phyloP scores from a whole-genome alignment of 2,888 invertebrate species.

The Dynastes tityus region DNA sequence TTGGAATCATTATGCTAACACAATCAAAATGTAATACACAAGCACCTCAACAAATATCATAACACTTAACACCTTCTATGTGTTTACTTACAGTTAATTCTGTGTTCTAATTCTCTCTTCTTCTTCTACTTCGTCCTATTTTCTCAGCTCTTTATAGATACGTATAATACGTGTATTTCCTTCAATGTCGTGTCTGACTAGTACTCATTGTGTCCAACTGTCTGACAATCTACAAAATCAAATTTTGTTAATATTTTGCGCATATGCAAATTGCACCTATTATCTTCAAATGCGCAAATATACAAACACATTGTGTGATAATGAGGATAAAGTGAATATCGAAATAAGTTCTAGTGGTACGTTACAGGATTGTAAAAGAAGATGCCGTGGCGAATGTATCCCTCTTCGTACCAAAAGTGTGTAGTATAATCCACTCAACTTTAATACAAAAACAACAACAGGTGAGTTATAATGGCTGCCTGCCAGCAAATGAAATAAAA shows the following conservation, averaged over 20 bases:
- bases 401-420: constrained; percentile 76
- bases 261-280: constrained; percentile 19
- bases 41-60: constrained; percentile 21
- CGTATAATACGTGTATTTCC: constrained; percentile 21
- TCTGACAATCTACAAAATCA: constrained; percentile 28
- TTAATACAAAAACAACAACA: constrained; percentile 56
- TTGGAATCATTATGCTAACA: constrained; percentile 29
- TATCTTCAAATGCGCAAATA: constrained; percentile 17
- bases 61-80: constrained; percentile 30
- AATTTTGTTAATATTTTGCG: constrained; percentile 21
- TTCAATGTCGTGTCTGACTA: constrained; percentile 36
- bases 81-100: neutral
- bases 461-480: constrained; percentile 57
- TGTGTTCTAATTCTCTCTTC: neutral
- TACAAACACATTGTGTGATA: constrained; percentile 34
- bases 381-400: constrained; percentile 76
- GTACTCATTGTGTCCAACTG: constrained; percentile 27
- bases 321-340: constrained; percentile 24
- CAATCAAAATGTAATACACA: neutral
- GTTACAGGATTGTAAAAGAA: constrained; percentile 69
- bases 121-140: neutral
- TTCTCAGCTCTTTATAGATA: neutral
- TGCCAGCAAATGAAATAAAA: constrained; percentile 39
- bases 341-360: constrained; percentile 58
- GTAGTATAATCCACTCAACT: constrained; percentile 65